Evolutionary conservation across 2,113 vertebrate genomes (phyloP).

Genomic region (Cygnus buccinator): DNA sequence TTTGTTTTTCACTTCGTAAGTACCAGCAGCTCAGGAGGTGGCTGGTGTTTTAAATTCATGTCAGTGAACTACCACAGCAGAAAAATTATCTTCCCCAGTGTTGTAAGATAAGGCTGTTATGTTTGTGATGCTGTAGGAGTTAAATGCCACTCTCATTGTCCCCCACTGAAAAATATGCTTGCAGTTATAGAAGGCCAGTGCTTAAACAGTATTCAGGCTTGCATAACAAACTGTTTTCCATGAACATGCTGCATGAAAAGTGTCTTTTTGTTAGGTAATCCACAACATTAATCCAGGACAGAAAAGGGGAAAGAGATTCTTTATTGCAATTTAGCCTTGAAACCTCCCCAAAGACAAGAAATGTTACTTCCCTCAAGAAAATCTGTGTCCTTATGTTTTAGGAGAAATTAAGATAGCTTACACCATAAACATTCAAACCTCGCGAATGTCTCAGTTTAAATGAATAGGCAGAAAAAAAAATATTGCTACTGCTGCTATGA

Average conservation of each 20-base stretch:
- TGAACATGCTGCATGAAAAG: neutral
- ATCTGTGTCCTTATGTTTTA: neutral
- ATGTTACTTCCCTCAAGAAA: neutral
- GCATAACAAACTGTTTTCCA: constrained; percentile 11
- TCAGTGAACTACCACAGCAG: neutral
- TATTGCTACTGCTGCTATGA: neutral
- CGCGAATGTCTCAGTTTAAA: neutral
- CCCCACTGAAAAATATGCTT: constrained; percentile 9
- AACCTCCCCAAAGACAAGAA: constrained; percentile 7
- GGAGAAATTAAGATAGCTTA: neutral
- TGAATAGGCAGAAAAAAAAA: neutral
- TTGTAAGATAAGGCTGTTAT: neutral
- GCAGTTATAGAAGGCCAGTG: neutral
- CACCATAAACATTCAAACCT: neutral
- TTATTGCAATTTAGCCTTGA: neutral
- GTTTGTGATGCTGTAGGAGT: neutral
- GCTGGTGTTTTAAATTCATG: neutral
- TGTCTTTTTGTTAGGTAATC: constrained; percentile 30
- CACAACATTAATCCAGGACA: constrained; percentile 9
- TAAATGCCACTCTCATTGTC: constrained; percentile 11
- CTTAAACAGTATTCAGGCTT: neutral
- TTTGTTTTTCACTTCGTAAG: neutral
- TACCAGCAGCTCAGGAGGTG: neutral
- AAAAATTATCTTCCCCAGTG: neutral
- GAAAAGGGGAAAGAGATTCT: neutral